Evolutionary conservation across 1,140 invertebrate genomes (phyloP), one percentile per base, ranked within the genome.

Genomic region (Drosophila repletoides): DNA sequence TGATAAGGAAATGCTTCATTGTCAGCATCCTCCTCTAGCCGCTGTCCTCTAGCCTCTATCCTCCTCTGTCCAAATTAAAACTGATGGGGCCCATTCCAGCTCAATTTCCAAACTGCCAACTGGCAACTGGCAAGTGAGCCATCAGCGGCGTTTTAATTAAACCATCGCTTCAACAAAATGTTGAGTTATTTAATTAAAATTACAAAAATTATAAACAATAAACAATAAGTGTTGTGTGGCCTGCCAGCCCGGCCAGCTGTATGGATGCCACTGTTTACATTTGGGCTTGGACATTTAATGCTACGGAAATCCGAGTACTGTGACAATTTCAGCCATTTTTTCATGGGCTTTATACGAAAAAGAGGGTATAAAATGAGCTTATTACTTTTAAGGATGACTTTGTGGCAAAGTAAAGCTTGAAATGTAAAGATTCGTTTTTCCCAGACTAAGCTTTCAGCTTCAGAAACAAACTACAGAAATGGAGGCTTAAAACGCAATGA

Each of bases 171-270:
- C 15, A 29, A 55, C 43, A 41, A 40, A 52, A 70, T 49, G 76
- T 46, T 45, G 67, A 63, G 70, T 74, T 84, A 84, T 83, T 83
- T 84, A 84, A 83, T 83, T 79, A 79, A 83, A 79, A 84, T 79
- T 84, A 84, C 68, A 83, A 83, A 83, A 83, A 77, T 77, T 83
- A 84, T 77, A 84, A 83, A 79, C 80, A 83, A 77, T 76, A 65
- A 66, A 66, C 59, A 58, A 51, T 51, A 59, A 52, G 58, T 64
- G 49, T 21, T 28, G 51, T 41, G 24, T 29, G 49, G 31, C 49
- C 56, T 60, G 70, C n/a, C 76, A 63, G 45, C 36, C n/a, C n/a
- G n/a, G n/a, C n/a, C n/a, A n/a, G n/a, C n/a, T n/a, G n/a, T n/a
- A n/a, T 80, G 71, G 68, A 72, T 43, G 46, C 48, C n/a, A 60